These are phyloP conservation scores for Colinus virginianus DNA, from an alignment of 2,113 vertebrate genomes.

Conservation along the genomic window DNA sequence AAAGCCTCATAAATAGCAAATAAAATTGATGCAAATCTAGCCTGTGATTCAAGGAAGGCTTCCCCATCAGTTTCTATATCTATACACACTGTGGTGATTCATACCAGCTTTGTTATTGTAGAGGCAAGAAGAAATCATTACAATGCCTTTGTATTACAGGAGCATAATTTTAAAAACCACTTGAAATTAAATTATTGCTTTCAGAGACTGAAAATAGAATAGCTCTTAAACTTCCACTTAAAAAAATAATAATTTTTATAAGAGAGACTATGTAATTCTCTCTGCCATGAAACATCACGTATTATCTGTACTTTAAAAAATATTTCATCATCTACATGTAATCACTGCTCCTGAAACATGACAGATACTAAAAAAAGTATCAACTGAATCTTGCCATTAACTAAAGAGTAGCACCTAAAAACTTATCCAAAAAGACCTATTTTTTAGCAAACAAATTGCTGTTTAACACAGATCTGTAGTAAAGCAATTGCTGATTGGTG, in stretches of 20 bases:
- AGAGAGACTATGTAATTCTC: conserved; percentile 15
- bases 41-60: conserved; percentile 6
- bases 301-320: conserved; percentile 12
- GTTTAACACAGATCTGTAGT: not conserved
- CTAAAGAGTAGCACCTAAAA: not conserved
- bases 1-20: not conserved
- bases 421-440: not conserved
- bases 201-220: conserved; percentile 19
- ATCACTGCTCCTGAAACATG: not conserved
- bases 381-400: not conserved
- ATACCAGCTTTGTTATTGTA: conserved; percentile 1
- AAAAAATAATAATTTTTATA: conserved; percentile 39
- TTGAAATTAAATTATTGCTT: conserved; percentile 39
- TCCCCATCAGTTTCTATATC: not conserved
- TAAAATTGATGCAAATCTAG: not conserved
- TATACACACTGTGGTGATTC: not conserved
- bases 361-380: not conserved
- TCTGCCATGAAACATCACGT: not conserved
- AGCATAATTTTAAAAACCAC: conserved; percentile 23
- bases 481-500: not conserved
- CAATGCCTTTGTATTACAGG: conserved; percentile 21
- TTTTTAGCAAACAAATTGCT: not conserved
- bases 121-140: not conserved
- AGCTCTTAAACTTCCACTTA: conserved; percentile 23
- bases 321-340: not conserved